Conservation (phyloP, 2,113 vertebrate species). For the Romanogobio albipinnatus region DNA sequence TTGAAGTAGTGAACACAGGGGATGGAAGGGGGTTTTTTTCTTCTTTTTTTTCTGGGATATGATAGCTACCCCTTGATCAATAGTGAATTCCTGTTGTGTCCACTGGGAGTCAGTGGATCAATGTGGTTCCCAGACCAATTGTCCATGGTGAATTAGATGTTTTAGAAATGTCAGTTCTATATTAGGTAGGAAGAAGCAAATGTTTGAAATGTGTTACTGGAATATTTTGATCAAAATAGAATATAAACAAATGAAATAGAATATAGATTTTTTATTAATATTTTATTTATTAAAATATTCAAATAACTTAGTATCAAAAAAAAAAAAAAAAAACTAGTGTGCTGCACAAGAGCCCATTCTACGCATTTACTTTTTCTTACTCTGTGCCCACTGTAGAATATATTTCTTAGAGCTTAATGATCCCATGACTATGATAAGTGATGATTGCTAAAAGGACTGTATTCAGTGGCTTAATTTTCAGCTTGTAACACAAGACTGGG, state of each 20-base stretch:
- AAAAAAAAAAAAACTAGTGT: background rate
- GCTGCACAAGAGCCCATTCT: background rate
- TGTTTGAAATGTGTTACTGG: background rate
- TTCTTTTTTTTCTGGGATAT: background rate
- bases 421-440: conserved; percentile 57
- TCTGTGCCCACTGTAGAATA: background rate
- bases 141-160: background rate
- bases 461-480: conserved; percentile 63
- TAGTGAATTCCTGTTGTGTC: conserved; percentile 67
- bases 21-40: conserved; percentile 66
- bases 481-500: conserved; percentile 37
- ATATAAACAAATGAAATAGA: too few species aligned
- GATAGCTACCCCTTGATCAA: conserved; percentile 73
- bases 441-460: conserved; percentile 66
- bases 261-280: too few species aligned
- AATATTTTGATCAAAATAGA: background rate
- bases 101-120: conserved; percentile 69
- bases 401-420: conserved; percentile 7
- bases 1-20: conserved; percentile 73
- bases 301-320: background rate
- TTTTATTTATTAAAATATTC: too few species aligned
- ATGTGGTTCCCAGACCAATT: conserved; percentile 75
- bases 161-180: background rate
- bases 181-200: background rate
- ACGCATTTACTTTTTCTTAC: background rate